phyloP scores from a whole-genome alignment of 2,888 invertebrate species.

The Crepidodera aurea region DNA sequence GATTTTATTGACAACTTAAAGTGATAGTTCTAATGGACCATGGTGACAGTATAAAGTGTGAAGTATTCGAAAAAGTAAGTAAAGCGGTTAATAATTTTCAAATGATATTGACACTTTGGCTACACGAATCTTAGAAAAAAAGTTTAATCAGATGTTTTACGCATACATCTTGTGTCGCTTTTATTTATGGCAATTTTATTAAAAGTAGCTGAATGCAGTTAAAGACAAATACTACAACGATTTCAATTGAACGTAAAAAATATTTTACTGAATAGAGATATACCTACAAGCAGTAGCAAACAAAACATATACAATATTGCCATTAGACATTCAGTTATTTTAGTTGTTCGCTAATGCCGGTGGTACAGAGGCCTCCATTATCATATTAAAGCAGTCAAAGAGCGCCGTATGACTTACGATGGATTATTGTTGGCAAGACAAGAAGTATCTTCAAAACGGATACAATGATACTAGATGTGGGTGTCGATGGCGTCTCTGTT shows the following conservation, averaged over 20 bases:
- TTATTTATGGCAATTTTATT: no score
- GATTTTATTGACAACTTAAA: no score
- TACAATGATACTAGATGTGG: slow-evolving; percentile 38
- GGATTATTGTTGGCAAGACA: slow-evolving; percentile 39
- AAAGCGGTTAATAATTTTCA: no score
- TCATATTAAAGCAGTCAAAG: slow-evolving; percentile 38
- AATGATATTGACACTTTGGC: no score
- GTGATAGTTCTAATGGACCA: no score
- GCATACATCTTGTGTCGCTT: no score
- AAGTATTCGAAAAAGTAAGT: no score
- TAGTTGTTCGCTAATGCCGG: slow-evolving; percentile 35
- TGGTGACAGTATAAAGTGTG: no score
- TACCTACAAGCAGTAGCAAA: neutral
- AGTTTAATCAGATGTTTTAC: no score
- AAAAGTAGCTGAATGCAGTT: no score
- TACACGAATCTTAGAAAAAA: no score
- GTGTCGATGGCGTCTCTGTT: slow-evolving; percentile 35
- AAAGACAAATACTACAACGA: no score
- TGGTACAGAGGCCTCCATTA: slow-evolving; percentile 29
- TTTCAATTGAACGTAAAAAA: neutral
- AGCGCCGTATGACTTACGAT: slow-evolving; percentile 39
- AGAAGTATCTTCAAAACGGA: slow-evolving; percentile 37
- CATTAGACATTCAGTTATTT: slow-evolving; percentile 17
- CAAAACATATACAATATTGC: neutral
- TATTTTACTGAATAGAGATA: neutral